Evolutionary conservation across 2,888 invertebrate species (phyloP).

Genomic region (Pteria penguin): DNA sequence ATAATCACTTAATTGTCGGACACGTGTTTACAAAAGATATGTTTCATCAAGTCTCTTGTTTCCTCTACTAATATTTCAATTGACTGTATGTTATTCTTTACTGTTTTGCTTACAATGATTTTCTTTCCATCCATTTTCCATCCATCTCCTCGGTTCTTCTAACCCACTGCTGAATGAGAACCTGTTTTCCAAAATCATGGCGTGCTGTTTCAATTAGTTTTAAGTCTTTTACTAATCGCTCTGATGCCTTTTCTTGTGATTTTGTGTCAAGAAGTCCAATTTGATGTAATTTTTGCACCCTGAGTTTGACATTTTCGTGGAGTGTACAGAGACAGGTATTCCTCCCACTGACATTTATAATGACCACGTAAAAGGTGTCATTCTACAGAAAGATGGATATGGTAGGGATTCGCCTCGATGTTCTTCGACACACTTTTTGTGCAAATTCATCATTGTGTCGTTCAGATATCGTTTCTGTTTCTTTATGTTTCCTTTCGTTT

Average conservation of each 20-base stretch:
- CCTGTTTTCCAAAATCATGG: too few species aligned
- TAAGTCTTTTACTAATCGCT: constrained; percentile 11
- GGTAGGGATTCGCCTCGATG: constrained; percentile 41
- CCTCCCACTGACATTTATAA: constrained; percentile 31
- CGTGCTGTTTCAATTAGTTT: neutral
- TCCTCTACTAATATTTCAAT: constrained; percentile 1
- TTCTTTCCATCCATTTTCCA: constrained; percentile 20
- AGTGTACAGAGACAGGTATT: constrained; percentile 49
- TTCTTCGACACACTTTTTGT: constrained; percentile 33
- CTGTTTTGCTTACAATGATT: constrained; percentile 3
- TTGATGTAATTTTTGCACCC: constrained; percentile 22
- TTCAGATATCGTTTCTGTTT: constrained; percentile 48
- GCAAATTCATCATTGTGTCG: constrained; percentile 44
- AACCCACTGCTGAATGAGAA: constrained; percentile 12
- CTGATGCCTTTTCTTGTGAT: neutral
- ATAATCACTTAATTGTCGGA: constrained; percentile 34
- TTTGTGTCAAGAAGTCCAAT: constrained; percentile 4
- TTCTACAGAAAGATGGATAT: constrained; percentile 39
- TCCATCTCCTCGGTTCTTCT: constrained; percentile 29
- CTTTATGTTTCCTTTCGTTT: constrained; percentile 37
- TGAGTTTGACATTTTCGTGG: constrained; percentile 39
- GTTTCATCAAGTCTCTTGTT: neutral
- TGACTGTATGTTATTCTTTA: neutral
- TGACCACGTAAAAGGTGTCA: constrained; percentile 51
- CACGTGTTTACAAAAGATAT: constrained; percentile 1